A percentile compares a stretch with the other conserved stretches of the same genome.
These are phyloP conservation scores for Griposia aprilina DNA, from an alignment of 2,888 invertebrate genomes.

Conservation along the genomic window DNA sequence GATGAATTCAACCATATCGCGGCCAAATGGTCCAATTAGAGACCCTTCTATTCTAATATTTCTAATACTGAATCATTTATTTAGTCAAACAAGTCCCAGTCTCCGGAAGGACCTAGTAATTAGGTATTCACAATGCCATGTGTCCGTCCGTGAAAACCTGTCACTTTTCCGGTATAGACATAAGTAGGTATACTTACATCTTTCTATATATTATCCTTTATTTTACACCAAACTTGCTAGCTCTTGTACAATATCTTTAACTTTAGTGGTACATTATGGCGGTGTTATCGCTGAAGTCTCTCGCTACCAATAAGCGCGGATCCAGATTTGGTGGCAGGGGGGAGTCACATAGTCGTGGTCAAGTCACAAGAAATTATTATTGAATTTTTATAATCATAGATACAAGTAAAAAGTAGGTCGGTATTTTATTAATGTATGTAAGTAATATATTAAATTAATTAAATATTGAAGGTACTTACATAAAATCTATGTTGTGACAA, in stretches of 20 bases:
- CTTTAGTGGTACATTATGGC: neutral
- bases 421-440: no score
- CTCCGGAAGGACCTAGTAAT: neutral
- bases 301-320: no score
- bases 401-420: no score
- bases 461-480: no score
- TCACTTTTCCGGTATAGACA: neutral
- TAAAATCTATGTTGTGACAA: no score
- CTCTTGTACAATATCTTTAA: neutral
- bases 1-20: neutral
- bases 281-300: neutral
- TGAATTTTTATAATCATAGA: no score
- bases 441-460: no score
- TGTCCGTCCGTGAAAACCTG: neutral
- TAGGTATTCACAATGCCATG: neutral
- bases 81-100: neutral
- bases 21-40: conserved; percentile 15
- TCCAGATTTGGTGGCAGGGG: no score
- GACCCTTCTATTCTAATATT: conserved; percentile 25
- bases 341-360: no score
- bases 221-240: neutral
- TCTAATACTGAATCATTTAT: conserved; percentile 23
- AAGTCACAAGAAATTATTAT: no score
- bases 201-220: neutral
- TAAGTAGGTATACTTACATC: neutral